Evolutionary conservation across 2,888 invertebrate genomes (phyloP).

Genomic region (Amorpha juglandis): DNA sequence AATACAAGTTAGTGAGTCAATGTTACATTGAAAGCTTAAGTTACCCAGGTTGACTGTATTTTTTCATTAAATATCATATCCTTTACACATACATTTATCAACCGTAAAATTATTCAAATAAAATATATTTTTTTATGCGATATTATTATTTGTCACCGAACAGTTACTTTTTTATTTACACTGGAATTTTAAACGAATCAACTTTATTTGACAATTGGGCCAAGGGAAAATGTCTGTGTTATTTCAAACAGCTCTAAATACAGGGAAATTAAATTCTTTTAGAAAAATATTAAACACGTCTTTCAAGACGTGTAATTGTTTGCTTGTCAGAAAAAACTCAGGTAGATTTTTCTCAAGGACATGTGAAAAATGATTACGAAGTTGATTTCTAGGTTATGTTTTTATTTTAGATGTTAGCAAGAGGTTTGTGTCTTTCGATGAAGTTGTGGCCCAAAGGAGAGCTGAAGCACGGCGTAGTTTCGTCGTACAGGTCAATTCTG

Average conservation of each 20-base stretch:
- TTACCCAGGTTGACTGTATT: no score
- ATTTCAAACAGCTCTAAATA: slow-evolving; percentile 64
- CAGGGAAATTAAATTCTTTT: slow-evolving; percentile 58
- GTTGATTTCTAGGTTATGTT: slow-evolving; percentile 68
- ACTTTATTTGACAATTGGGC: slow-evolving; percentile 31
- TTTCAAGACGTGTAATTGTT: slow-evolving; percentile 56
- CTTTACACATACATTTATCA: no score
- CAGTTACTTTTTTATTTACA: not conserved
- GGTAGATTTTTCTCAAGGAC: slow-evolving; percentile 49
- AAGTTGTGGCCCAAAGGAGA: slow-evolving; percentile 84
- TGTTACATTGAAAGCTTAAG: no score
- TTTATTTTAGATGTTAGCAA: slow-evolving; percentile 63
- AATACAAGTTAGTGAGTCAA: no score
- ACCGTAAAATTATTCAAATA: no score
- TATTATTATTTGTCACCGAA: no score
- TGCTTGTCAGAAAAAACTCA: slow-evolving; percentile 60
- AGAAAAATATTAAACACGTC: slow-evolving; percentile 57
- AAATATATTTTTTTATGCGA: no score
- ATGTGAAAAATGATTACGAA: slow-evolving; percentile 41
- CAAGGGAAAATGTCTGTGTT: slow-evolving; percentile 69
- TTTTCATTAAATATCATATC: no score
- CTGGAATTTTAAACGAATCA: not conserved
- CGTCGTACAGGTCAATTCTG: slow-evolving; percentile 90
- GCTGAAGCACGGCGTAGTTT: slow-evolving; percentile 88
- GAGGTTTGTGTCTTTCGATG: slow-evolving; percentile 80